Conservation (phyloP, 2,888 invertebrate species). For the Clepsis dumicolana region DNA sequence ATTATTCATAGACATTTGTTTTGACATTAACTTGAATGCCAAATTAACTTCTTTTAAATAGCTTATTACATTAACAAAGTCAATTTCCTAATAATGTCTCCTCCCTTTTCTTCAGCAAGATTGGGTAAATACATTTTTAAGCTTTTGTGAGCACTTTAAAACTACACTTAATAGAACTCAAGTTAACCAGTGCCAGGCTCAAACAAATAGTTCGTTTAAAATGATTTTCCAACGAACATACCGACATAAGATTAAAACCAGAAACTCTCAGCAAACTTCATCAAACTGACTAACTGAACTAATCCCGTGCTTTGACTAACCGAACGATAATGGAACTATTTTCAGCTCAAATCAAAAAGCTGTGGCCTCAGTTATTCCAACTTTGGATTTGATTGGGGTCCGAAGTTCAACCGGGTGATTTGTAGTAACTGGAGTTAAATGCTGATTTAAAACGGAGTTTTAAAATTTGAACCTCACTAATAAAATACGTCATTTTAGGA, state of each 20-base stretch:
- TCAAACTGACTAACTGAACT: slow-evolving; percentile 24
- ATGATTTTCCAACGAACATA: background rate
- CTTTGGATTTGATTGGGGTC: slow-evolving; percentile 31
- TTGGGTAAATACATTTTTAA: too few species aligned
- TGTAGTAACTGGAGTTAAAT: background rate
- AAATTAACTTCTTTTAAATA: too few species aligned
- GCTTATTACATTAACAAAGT: too few species aligned
- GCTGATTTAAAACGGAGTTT: background rate
- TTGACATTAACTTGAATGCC: too few species aligned
- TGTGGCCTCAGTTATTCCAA: slow-evolving; percentile 14
- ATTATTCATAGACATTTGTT: too few species aligned
- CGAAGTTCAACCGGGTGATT: slow-evolving; percentile 14
- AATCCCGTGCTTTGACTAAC: slow-evolving; percentile 20
- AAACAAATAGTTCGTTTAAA: background rate
- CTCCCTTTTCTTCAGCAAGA: too few species aligned
- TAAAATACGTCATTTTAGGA: background rate
- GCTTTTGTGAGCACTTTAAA: background rate
- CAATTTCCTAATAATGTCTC: too few species aligned
- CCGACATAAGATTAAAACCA: slow-evolving; percentile 1
- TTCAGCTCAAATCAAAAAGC: slow-evolving; percentile 33
- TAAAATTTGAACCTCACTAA: background rate
- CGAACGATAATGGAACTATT: slow-evolving; percentile 35
- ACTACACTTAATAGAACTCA: background rate
- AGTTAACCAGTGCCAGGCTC: background rate
- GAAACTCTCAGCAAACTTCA: slow-evolving; percentile 14